Base-by-base conservation (phyloP, 2,113 vertebrate genomes). In the Balaeniceps rex region DNA sequence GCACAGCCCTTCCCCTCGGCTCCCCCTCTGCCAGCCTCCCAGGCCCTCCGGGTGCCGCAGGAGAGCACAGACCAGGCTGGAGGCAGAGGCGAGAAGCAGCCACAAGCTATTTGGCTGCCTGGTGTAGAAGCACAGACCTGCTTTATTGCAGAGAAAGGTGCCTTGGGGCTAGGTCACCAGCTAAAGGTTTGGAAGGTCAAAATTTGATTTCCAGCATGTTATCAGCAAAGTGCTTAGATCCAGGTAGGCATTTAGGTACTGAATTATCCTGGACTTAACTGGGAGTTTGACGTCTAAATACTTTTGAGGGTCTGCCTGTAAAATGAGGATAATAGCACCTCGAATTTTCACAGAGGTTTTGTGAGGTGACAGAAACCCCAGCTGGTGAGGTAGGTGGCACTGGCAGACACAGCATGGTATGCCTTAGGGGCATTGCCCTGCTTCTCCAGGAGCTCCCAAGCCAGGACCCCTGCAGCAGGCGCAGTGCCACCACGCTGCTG, bases 51-150 rank as follows among this genome's bases (percentile, higher is more conserved):
- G 4, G 31, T 49, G 49, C 51, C 38, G 55, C 61, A 85, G 74
- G 52, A 87, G 40, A 52, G 57, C 65, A 55, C 3, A 0, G 0
- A 3, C 29, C 8, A 58, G 28, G 55, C 81, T 70, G 88, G 26
- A 80, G 44, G 51, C 36, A 83, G 40, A 82, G 36, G 34, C 0
- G 0, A 87, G 36, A 34, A 87, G 49, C 16, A 49, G 26, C 34
- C 74, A 87, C 52, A 47, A 55, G 51, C n/a, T 60, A 6, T 54
- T 70, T 82, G 65, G 17, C 66, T 88, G n/a, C 29, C 31, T 33
- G 0, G 0, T 46, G 68, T 69, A 13, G 31, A 33, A 88, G 58
- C 26, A 64, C 1, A 0, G n/a, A 75, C 72, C 72, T 71, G n/a
- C 29, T 25, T 18, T 38, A 57, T 29, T 33, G 11, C 19, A 81